Base-by-base conservation (phyloP, 2,797 vertebrate species). In the Xenops minutus region DNA sequence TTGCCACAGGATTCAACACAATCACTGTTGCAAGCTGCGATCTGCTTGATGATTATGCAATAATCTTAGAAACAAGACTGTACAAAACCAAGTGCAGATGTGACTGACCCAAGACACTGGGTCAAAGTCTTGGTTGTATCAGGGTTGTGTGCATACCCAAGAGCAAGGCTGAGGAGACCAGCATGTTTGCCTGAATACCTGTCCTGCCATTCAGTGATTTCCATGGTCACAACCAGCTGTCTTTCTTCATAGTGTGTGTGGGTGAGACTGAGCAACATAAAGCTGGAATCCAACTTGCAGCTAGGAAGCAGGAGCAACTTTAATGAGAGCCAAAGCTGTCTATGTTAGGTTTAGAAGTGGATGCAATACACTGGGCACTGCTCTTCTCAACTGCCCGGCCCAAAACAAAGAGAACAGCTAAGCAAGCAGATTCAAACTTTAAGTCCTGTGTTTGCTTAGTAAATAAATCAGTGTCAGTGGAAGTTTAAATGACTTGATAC, bases 281-380 rank as follows among this genome's bases (percentile, higher is more conserved):
- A 85, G 67, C 71, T 64, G 44, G 78, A 87, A 79, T 56, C 22
- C 64, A 74, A 29, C 72, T 41, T 27, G 36, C 56, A 74, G 69
- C 64, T 68, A 49, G 52, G 63, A 92, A 87, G 88, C 71, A 92
- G 59, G 41, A 93, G 68, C 63, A 59, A 32, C 67, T 91, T 85
- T 12, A 63, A 29, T 9, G 37, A 81, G 30, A 93, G 87, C 41
- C 81, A 94, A 77, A 94, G 85, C 75, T 61, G 14, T 21, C 52
- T 62, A 2, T 34, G 82, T 92, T 71, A 92, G 73, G 54, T 68
- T 78, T 41, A 37, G 26, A 68, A 66, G 34, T 75, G 52, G 63
- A 74, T 61, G 34, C 39, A 39, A n/a, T 12, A 30, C 17, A 32
- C 9, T 14, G 12, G 67, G 62, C 64, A 37, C 63, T 73, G 78